Evolutionary conservation across 2,113 vertebrate species (phyloP).

Genomic region (Galeopterus variegatus): DNA sequence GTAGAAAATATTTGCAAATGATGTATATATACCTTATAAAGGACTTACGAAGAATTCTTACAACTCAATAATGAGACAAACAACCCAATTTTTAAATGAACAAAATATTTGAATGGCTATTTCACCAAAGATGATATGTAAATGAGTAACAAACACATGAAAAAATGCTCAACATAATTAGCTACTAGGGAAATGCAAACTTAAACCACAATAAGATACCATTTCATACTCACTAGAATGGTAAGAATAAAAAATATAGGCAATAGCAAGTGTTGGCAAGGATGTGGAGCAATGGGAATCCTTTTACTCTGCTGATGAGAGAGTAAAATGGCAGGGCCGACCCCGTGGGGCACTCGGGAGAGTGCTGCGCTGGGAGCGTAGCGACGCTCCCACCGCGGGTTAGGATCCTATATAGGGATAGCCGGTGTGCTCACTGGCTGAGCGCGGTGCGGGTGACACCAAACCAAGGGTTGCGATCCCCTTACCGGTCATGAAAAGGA

Average conservation of each 20-base stretch:
- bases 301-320: background rate
- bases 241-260: constrained; percentile 13
- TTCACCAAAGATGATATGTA: background rate
- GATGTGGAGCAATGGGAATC: background rate
- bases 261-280: background rate
- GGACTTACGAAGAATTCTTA: constrained; percentile 16
- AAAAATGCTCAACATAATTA: background rate
- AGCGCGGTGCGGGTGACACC: too few species aligned
- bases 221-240: background rate
- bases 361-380: too few species aligned
- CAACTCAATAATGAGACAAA: background rate
- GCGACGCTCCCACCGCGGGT: too few species aligned
- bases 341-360: too few species aligned
- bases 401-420: too few species aligned
- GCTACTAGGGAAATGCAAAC: constrained; percentile 5
- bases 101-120: constrained; percentile 25
- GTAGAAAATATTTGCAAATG: constrained; percentile 56
- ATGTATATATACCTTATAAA: background rate
- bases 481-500: too few species aligned
- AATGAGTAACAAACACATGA: constrained; percentile 23
- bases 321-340: too few species aligned
- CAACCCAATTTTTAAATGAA: constrained; percentile 10
- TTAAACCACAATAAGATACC: constrained; percentile 34
- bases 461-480: too few species aligned
- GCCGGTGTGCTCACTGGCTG: too few species aligned